Conservation (phyloP, 2,113 vertebrate species). For the Cryptotis parvus region DNA sequence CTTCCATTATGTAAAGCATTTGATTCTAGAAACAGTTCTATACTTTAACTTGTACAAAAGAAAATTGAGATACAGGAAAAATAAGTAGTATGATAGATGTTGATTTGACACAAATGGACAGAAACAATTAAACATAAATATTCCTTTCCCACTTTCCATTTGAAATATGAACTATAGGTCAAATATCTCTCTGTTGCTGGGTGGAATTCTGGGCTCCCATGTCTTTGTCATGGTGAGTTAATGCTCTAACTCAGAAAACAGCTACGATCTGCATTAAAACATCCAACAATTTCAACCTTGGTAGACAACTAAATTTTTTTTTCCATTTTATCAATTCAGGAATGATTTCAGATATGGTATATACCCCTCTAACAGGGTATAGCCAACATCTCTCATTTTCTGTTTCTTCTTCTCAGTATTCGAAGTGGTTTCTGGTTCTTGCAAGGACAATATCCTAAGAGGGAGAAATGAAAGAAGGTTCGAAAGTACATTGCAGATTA, state of each 20-base stretch:
- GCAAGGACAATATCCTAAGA: not conserved
- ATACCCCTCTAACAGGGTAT: not conserved
- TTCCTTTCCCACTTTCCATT: not conserved
- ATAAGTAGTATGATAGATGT: not conserved
- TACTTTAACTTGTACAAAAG: not conserved
- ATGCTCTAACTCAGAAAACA: not conserved
- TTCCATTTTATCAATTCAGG: not conserved
- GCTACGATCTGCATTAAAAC: not conserved
- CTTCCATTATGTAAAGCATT: not conserved
- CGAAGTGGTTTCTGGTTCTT: constrained; percentile 1
- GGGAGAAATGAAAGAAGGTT: not conserved
- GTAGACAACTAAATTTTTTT: constrained; percentile 1
- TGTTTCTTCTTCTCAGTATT: not conserved
- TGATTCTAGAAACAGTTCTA: constrained; percentile 21
- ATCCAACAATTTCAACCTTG: not conserved
- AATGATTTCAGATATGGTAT: not conserved
- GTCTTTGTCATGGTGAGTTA: not conserved
- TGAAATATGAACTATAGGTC: not conserved
- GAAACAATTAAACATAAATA: not conserved
- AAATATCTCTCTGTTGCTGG: not conserved
- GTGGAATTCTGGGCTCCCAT: not conserved
- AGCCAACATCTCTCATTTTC: constrained; percentile 1
- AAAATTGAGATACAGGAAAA: not conserved
- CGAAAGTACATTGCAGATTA: too few relatives aligned
- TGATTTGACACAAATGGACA: not conserved